These are phyloP conservation scores for Mythimna lalbum DNA, from an alignment of 2,888 invertebrate species.

Conservation along the genomic window DNA sequence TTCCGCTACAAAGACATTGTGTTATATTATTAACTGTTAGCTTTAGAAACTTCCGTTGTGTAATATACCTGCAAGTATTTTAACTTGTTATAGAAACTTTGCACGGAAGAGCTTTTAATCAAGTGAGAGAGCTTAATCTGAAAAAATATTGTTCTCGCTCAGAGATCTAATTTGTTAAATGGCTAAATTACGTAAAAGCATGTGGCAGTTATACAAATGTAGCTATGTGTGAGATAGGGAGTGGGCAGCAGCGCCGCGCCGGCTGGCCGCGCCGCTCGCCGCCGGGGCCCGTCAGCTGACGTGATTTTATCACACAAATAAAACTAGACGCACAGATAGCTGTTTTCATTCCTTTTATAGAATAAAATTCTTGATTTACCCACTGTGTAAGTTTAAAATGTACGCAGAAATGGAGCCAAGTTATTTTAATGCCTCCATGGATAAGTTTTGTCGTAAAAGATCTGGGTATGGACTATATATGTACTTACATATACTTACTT, in stretches of 20 bases:
- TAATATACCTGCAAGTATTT: conserved; percentile 24
- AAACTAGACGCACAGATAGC: conserved; percentile 40
- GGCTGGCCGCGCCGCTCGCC: conserved; percentile 66
- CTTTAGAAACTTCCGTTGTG: conserved; percentile 26
- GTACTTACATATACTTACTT: no score
- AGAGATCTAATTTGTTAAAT: conserved; percentile 26
- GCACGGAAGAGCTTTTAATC: conserved; percentile 2
- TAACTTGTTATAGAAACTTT: conserved; percentile 2
- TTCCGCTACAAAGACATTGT: conserved; percentile 49
- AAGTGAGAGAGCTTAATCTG: conserved; percentile 16
- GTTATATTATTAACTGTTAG: conserved; percentile 49
- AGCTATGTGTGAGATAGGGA: conserved; percentile 42
- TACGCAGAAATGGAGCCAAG: conserved; percentile 30
- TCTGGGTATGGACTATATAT: conserved; percentile 4
- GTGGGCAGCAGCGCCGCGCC: conserved; percentile 65
- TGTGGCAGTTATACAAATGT: conserved; percentile 31
- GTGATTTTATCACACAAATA: conserved; percentile 64
- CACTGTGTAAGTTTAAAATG: conserved; percentile 43
- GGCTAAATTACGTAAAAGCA: conserved; percentile 34
- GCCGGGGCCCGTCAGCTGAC: conserved; percentile 55
- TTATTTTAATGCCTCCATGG: conserved; percentile 24
- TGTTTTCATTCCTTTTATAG: conserved; percentile 16
- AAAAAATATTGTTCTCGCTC: conserved; percentile 13
- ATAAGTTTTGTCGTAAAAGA: conserved; percentile 29
- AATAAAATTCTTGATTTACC: conserved; percentile 36